phyloP scores from a whole-genome alignment of 2,113 vertebrate species.

The Aegotheles bennettii region DNA sequence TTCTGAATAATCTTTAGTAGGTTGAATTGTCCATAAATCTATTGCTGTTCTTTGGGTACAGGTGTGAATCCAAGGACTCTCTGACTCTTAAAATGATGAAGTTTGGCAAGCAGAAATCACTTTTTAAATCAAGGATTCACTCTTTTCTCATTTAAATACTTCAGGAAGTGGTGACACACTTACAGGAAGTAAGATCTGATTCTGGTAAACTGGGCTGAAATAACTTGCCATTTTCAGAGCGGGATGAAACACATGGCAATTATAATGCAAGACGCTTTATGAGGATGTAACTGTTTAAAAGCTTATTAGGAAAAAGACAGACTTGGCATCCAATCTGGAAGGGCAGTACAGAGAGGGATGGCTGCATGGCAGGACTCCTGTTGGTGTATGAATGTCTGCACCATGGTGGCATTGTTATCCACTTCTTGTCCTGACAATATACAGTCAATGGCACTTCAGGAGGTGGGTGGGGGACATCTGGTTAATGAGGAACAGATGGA shows the following conservation, averaged over 20 bases:
- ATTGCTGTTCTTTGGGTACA: conserved; percentile 25
- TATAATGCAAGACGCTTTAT: conserved; percentile 30
- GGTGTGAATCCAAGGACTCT: conserved; percentile 47
- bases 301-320: conserved; percentile 46
- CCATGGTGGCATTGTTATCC: conserved; percentile 56
- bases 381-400: conserved; percentile 47
- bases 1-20: conserved; percentile 46
- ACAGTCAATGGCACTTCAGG: conserved; percentile 64
- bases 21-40: conserved; percentile 55
- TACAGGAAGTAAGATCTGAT: conserved; percentile 22
- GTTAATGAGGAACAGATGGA: conserved; percentile 70
- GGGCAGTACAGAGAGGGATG: conserved; percentile 37
- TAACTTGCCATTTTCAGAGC: conserved; percentile 28
- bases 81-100: conserved; percentile 41
- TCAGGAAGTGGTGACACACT: conserved; percentile 32
- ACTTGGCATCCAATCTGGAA: conserved; percentile 43
- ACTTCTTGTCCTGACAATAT: conserved; percentile 51
- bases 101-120: conserved; percentile 34
- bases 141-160: conserved; percentile 5
- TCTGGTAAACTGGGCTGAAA: conserved; percentile 7
- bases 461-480: conserved; percentile 67
- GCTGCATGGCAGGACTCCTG: conserved; percentile 53
- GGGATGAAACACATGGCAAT: conserved; percentile 51
- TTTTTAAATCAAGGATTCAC: conserved; percentile 9
- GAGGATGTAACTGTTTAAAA: conserved; percentile 58